Conservation (phyloP, 2,797 vertebrate genomes). For the Agapornis canus region DNA sequence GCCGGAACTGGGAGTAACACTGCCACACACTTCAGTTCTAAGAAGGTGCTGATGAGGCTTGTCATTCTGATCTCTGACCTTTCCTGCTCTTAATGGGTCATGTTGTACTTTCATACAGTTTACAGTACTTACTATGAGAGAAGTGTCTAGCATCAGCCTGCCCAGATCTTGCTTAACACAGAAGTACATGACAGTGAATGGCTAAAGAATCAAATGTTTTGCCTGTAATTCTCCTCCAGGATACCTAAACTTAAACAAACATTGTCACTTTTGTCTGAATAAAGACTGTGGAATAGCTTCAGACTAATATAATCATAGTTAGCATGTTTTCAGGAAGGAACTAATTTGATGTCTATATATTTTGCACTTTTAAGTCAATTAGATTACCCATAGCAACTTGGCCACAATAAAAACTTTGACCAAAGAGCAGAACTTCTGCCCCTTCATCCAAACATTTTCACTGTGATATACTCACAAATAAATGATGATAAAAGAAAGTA, state of each 20-base stretch:
- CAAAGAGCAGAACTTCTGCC: background rate
- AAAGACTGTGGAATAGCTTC: background rate
- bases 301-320: background rate
- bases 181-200: background rate
- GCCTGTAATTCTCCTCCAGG: background rate
- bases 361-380: background rate
- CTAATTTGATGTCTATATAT: background rate
- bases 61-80: slow-evolving; percentile 44
- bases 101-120: background rate
- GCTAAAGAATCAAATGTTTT: background rate
- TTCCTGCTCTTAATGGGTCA: slow-evolving; percentile 19
- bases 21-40: slow-evolving; percentile 7
- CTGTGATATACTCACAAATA: background rate
- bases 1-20: slow-evolving; percentile 9
- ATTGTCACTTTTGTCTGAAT: background rate
- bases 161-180: background rate
- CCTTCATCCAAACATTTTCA: background rate
- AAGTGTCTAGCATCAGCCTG: background rate
- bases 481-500: background rate
- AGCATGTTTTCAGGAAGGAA: background rate
- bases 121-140: background rate
- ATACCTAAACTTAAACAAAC: background rate
- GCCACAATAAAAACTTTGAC: background rate
- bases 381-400: background rate
- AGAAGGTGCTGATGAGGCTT: slow-evolving; percentile 21